A percentile compares a stretch with the other conserved stretches of the same genome.
Conservation (phyloP, 2,797 vertebrate species). For the Sandelia bainsii region DNA sequence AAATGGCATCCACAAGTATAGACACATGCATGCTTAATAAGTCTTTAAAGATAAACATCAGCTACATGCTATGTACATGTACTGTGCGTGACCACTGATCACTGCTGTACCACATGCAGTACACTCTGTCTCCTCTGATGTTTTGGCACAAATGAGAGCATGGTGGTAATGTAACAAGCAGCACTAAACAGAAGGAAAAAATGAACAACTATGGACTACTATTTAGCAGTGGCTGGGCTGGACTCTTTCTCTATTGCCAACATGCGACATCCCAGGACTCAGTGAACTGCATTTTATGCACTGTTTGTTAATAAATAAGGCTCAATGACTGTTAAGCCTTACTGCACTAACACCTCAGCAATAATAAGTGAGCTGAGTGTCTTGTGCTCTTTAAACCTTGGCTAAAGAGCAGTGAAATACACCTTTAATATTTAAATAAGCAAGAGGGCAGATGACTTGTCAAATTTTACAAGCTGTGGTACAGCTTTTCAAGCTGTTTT, state of each 20-base stretch:
- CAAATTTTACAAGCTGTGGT: constrained; percentile 30
- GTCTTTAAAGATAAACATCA: constrained; percentile 29
- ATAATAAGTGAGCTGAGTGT: neutral
- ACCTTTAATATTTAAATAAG: constrained; percentile 36
- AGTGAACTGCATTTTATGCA: constrained; percentile 28
- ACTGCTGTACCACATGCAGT: constrained; percentile 49
- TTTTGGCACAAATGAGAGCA: constrained; percentile 53
- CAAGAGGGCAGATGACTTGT: constrained; percentile 16
- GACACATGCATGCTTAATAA: constrained; percentile 18
- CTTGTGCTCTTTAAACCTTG: constrained; percentile 24
- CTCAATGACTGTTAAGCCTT: constrained; percentile 21
- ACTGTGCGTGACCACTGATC: constrained; percentile 11
- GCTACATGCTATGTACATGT: neutral
- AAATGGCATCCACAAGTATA: constrained; percentile 34
- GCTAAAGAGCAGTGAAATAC: constrained; percentile 15
- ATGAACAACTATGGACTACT: constrained; percentile 37
- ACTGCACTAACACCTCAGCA: constrained; percentile 24
- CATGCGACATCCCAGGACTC: constrained; percentile 31
- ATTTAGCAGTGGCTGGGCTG: constrained; percentile 28
- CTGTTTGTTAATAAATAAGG: constrained; percentile 23
- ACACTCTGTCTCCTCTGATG: constrained; percentile 58
- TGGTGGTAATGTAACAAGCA: constrained; percentile 24
- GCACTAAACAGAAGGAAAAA: constrained; percentile 11
- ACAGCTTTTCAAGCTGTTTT: constrained; percentile 40
- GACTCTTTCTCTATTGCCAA: constrained; percentile 32